Percentiles rank a stretch among this genome's conserved stretches.
These are phyloP conservation scores for Mythimna pallens DNA, from an alignment of 2,888 invertebrate genomes.

Conservation along the genomic window DNA sequence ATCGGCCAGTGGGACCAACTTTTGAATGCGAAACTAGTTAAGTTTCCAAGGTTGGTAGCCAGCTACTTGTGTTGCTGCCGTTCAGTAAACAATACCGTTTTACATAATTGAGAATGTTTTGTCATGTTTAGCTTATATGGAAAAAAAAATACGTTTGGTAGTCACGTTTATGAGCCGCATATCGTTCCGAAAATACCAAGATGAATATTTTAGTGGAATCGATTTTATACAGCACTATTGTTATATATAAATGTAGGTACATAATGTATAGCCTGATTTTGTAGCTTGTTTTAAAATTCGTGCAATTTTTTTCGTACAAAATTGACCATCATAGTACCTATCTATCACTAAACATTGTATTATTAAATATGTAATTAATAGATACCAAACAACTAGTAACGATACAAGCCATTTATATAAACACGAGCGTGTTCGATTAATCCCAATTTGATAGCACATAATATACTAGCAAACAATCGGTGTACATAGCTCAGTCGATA, in stretches of 20 bases:
- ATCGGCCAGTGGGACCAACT: constrained; percentile 72
- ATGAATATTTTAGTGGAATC: constrained; percentile 29
- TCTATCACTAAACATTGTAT: not conserved
- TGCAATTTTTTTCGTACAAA: not conserved
- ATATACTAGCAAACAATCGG: constrained; percentile 38
- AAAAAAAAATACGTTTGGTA: constrained; percentile 61
- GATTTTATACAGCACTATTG: constrained; percentile 17
- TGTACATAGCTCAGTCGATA: constrained; percentile 44
- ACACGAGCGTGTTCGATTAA: constrained; percentile 32
- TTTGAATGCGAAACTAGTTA: constrained; percentile 80
- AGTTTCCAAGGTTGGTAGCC: constrained; percentile 80
- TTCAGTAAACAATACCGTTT: constrained; percentile 75
- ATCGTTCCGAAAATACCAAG: constrained; percentile 35
- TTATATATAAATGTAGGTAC: constrained; percentile 4
- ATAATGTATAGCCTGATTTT: not conserved
- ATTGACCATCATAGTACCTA: not conserved
- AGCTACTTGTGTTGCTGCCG: constrained; percentile 65
- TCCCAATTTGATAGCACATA: constrained; percentile 48
- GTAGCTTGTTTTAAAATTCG: not conserved
- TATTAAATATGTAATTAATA: not conserved
- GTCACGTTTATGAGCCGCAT: constrained; percentile 70
- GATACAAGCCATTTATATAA: constrained; percentile 22
- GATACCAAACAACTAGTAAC: constrained; percentile 1
- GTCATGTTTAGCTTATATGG: constrained; percentile 62
- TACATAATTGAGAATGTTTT: constrained; percentile 76